Evolutionary conservation across 2,113 vertebrate genomes (phyloP).

Genomic region (Nannobrachium achirus): DNA sequence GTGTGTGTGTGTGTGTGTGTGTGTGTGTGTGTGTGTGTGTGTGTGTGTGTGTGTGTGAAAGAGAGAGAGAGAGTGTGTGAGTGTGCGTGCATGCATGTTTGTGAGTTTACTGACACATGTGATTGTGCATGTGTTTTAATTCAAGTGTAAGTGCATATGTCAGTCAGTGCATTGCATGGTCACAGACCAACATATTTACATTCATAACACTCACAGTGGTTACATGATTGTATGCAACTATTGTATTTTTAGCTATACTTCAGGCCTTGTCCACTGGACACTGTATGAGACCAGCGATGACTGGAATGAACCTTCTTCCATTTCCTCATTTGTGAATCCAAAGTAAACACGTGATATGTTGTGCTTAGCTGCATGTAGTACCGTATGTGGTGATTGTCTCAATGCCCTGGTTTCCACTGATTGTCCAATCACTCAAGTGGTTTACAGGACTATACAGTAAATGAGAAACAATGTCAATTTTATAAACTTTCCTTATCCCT

Average conservation of each 20-base stretch:
- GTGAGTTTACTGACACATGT: too few relatives aligned
- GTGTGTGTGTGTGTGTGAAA: conserved; percentile 20
- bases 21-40: conserved; percentile 12
- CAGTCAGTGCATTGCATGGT: not conserved
- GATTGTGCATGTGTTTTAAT: not conserved
- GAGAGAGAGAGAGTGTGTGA: too few relatives aligned
- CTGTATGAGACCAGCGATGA: conserved; percentile 14
- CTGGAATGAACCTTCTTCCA: conserved; percentile 2
- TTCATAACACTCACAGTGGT: not conserved
- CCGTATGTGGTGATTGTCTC: not conserved
- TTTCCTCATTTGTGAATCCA: conserved; percentile 11
- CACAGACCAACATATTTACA: not conserved
- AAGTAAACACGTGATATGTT: not conserved
- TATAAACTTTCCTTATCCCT: too few relatives aligned
- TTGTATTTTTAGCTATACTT: conserved; percentile 2
- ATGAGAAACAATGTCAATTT: too few relatives aligned
- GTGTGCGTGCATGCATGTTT: not conserved
- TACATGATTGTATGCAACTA: not conserved
- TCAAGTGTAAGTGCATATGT: not conserved
- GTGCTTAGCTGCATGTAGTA: not conserved
- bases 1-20: not conserved
- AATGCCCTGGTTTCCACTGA: not conserved
- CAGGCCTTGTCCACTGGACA: not conserved
- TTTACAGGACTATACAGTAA: too few relatives aligned
- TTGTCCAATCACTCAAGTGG: not conserved